These are phyloP conservation scores for Rhynchonema sp. DNA, from an alignment of 2,888 invertebrate genomes.

Conservation along the genomic window DNA sequence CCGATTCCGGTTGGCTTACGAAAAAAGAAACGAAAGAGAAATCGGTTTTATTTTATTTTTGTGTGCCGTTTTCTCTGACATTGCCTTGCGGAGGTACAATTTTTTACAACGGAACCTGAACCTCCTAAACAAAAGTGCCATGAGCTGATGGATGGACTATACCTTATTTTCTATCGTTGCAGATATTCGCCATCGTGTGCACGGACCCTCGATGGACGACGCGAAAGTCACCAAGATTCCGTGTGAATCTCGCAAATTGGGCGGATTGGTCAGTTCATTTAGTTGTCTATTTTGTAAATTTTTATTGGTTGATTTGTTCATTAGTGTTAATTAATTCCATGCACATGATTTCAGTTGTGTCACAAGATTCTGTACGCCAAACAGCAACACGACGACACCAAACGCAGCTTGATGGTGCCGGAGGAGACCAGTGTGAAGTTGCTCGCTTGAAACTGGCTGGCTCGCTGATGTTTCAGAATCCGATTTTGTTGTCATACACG, in stretches of 20 bases:
- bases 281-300: no score
- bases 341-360: constrained; percentile 10
- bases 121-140: no score
- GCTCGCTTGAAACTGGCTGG: background rate
- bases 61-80: no score
- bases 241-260: background rate
- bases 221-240: background rate
- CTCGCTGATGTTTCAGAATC: no score
- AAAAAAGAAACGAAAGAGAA: no score
- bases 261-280: background rate
- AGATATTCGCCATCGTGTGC: background rate
- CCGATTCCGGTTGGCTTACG: no score
- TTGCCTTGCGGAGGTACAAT: no score
- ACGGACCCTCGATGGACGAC: background rate
- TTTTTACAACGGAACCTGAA: no score
- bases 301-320: background rate
- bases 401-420: constrained; percentile 16
- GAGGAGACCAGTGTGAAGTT: constrained; percentile 6
- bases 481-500: no score
- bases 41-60: no score
- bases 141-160: no score
- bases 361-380: constrained; percentile 20
- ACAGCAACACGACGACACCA: constrained; percentile 19
- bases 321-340: background rate
- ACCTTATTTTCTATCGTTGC: background rate